These are phyloP conservation scores for Coelopa pilipes DNA, from an alignment of 2,888 invertebrate genomes.

Conservation along the genomic window DNA sequence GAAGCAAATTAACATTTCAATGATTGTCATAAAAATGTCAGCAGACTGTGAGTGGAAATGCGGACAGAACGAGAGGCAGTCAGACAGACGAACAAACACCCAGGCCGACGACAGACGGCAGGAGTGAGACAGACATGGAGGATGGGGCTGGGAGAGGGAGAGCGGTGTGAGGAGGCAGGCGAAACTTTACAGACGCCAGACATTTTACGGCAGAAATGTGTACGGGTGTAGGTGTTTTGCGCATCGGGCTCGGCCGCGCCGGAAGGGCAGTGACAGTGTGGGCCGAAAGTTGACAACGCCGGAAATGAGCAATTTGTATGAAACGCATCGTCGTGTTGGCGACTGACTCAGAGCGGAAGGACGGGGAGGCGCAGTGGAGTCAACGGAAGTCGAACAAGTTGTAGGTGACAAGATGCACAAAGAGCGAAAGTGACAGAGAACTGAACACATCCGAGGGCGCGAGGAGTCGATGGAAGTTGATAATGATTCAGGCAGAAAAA, in stretches of 20 bases:
- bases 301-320: constrained; percentile 1
- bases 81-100: background rate
- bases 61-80: background rate
- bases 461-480: too few species aligned
- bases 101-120: too few species aligned
- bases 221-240: background rate
- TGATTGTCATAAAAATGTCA: constrained; percentile 21
- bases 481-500: too few species aligned
- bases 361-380: background rate
- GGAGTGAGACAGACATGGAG: too few species aligned
- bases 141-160: too few species aligned
- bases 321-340: background rate
- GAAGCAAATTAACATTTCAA: constrained; percentile 18
- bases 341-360: background rate
- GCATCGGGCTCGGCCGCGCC: background rate
- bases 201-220: constrained; percentile 13
- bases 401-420: background rate
- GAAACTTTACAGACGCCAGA: constrained; percentile 19
- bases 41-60: constrained; percentile 4
- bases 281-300: background rate
- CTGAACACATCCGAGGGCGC: too few species aligned
- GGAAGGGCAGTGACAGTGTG: background rate
- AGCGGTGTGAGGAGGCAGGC: too few species aligned
- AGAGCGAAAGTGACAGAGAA: background rate
- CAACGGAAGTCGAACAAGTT: background rate